phyloP scores from a whole-genome alignment of 2,113 vertebrate genomes.

The Atractosteus spatula region DNA sequence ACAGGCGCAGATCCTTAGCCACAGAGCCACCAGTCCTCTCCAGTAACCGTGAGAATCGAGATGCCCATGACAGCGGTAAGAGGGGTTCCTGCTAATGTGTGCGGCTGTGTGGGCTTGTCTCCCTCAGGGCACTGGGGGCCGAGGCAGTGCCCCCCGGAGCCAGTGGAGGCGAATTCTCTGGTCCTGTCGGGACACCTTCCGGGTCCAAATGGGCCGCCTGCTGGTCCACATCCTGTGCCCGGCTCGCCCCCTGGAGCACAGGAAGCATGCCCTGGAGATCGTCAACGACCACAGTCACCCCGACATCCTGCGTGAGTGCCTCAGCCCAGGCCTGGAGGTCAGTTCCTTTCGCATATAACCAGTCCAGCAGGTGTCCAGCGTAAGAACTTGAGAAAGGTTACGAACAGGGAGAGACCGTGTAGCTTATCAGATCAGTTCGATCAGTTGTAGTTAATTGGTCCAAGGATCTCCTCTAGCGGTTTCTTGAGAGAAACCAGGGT shows the following conservation, averaged over 20 bases:
- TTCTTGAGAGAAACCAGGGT: too few relatives aligned
- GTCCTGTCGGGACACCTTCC: conserved; percentile 86
- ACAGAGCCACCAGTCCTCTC: too few relatives aligned
- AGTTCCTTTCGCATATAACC: conserved; percentile 19
- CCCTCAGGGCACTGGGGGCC: conserved; percentile 63
- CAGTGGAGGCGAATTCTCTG: conserved; percentile 86
- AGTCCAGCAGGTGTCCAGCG: too few relatives aligned
- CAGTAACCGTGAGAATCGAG: too few relatives aligned
- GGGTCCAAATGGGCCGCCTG: conserved; percentile 84
- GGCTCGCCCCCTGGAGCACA: conserved; percentile 63
- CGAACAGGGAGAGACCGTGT: too few relatives aligned
- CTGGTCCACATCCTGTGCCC: conserved; percentile 87
- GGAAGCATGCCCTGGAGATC: conserved; percentile 82
- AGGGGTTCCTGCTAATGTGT: too few relatives aligned
- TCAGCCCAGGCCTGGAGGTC: conserved; percentile 84
- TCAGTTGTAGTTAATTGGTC: too few relatives aligned
- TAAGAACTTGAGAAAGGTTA: too few relatives aligned
- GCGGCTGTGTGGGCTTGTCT: conserved; percentile 1
- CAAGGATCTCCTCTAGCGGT: too few relatives aligned
- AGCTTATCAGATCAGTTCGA: too few relatives aligned
- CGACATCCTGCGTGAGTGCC: conserved; percentile 89
- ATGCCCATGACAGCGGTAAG: too few relatives aligned
- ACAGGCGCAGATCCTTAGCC: too few relatives aligned
- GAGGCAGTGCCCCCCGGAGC: conserved; percentile 70
- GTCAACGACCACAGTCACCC: conserved; percentile 75